Percentiles rank a stretch among this genome's conserved stretches.
These are phyloP conservation scores for Papilio xuthus DNA, from an alignment of 1,140 invertebrate genomes.

Conservation along the genomic window DNA sequence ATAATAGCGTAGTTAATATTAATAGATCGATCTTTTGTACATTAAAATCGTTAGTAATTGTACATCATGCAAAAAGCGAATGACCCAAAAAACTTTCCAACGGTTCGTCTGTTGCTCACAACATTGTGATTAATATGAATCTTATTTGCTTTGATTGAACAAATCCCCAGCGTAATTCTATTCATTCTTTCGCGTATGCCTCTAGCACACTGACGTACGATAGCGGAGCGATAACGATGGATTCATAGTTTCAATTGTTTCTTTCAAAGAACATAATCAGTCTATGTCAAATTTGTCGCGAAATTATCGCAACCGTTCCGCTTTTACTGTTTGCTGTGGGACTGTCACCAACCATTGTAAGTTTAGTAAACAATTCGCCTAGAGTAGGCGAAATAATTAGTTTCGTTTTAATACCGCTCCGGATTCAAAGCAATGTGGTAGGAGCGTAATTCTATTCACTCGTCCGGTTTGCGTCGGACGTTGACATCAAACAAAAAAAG, in stretches of 20 bases:
- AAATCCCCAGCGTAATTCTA: conserved; percentile 53
- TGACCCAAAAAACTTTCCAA: conserved; percentile 53
- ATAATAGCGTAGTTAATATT: conserved; percentile 58
- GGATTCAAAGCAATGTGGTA: too few species aligned
- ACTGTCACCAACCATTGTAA: too few species aligned
- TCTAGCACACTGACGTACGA: background rate
- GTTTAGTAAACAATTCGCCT: too few species aligned
- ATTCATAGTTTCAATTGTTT: too few species aligned
- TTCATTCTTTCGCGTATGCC: conserved; percentile 50
- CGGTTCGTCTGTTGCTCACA: conserved; percentile 49
- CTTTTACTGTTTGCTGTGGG: too few species aligned
- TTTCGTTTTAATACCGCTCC: background rate
- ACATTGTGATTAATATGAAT: conserved; percentile 68
- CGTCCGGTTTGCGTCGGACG: conserved; percentile 58
- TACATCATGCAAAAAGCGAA: conserved; percentile 66
- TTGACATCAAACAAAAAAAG: conserved; percentile 68
- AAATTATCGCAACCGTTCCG: too few species aligned
- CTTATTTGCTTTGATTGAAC: conserved; percentile 69
- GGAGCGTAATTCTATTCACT: conserved; percentile 50
- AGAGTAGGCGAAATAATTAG: too few species aligned
- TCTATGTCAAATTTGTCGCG: too few species aligned
- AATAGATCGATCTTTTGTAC: conserved; percentile 56
- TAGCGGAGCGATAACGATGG: background rate
- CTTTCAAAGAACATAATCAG: too few species aligned
- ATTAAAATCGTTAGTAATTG: conserved; percentile 72